A percentile compares a stretch with the other conserved stretches of the same genome.
These are phyloP conservation scores for Rhagonycha lutea DNA, from an alignment of 2,888 invertebrate species.

Conservation along the genomic window DNA sequence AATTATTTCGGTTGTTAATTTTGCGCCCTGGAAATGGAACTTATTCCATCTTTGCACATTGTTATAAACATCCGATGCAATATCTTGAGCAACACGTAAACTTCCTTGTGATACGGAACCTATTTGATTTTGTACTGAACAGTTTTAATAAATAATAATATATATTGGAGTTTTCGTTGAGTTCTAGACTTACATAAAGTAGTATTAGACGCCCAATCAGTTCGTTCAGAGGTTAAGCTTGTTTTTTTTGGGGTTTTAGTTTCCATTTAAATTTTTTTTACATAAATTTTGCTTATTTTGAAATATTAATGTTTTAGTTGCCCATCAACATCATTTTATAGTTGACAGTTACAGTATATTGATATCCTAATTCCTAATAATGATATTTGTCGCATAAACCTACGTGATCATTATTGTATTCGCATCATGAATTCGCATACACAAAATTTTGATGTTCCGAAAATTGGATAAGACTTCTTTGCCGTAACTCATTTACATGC, in stretches of 20 bases:
- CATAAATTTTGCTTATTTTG: neutral
- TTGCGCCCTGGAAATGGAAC: conserved; percentile 54
- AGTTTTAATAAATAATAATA: neutral
- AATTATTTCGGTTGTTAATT: conserved; percentile 53
- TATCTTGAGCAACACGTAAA: conserved; percentile 61
- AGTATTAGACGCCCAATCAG: neutral
- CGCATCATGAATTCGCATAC: no score
- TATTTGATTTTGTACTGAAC: conserved; percentile 53
- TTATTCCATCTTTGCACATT: conserved; percentile 60
- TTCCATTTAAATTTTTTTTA: neutral
- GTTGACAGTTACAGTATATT: neutral
- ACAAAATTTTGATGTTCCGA: no score
- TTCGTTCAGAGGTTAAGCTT: neutral
- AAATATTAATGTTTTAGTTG: neutral
- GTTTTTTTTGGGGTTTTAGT: neutral
- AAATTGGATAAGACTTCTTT: no score
- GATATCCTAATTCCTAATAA: no score
- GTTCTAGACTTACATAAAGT: neutral
- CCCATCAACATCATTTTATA: neutral
- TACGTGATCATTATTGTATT: neutral
- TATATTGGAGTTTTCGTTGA: neutral
- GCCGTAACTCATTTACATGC: no score
- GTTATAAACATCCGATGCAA: conserved; percentile 60
- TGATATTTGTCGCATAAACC: neutral
- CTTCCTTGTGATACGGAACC: conserved; percentile 53